Base-by-base conservation (phyloP, 1,140 invertebrate species). In the Cotesia glomerata region DNA sequence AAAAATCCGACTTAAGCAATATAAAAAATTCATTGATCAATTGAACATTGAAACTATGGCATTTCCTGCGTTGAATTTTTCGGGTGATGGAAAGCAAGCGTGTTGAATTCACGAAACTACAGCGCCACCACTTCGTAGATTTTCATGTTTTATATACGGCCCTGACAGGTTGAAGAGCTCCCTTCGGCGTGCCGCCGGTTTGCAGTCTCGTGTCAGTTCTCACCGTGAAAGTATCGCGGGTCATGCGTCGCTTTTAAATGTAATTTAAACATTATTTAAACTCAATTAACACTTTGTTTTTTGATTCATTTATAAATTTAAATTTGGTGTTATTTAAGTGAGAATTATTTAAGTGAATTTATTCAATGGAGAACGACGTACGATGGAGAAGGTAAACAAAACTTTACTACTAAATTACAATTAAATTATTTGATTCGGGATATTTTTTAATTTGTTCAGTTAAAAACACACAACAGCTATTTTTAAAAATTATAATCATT, bases 341-440 rank as follows among this genome's bases (percentile, higher is more conserved):
- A 66, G 26, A n/a, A 11, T 13, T n/a, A 71, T 34, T 71, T 13
- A n/a, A 71, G 69, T 71, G 62, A 11, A 11, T 36, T 36, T 26
- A 8, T 26, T 64, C 62, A 62, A 80, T 81, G 80, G 80, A 75
- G 75, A 73, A 81, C 80, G 80, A 80, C 65, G 79, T 81, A 76
- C 74, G 78, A 71, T 81, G 79, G 79, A 76, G 58, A 65, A 68
- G 73, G 61, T 51, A 35, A 52, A 49, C n/a, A 51, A 16, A 32
- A 39, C 66, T 66, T 62, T 8, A 72, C 34, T 68, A 7, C 56
- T 35, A n/a, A 8, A 32, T 32, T 59, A 8, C 5, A 8, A 39
- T 7, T 8, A 39, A 39, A 39, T 45, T 45, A 45, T 45, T 0
- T 45, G 8, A 45, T 45, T 45, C 11, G 5, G 11, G n/a, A 54